Base-by-base conservation (phyloP, 2,797 vertebrate species). In the Pogoniulus pusillus region DNA sequence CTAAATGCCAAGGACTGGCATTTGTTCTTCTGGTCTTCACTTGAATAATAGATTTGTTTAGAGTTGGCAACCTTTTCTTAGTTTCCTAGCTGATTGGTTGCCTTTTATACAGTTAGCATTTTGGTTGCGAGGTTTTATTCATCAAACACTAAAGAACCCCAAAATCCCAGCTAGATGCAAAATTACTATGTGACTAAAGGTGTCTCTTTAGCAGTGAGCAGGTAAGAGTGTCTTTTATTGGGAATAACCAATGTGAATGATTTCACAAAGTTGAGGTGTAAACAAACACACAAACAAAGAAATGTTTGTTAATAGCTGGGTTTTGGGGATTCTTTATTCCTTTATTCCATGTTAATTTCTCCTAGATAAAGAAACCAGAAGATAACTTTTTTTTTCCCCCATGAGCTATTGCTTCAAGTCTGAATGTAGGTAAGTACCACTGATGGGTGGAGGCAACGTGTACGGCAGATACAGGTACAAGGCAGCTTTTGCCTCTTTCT, bases 331-430 rank as follows among this genome's bases (percentile, higher is more conserved):
- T 81, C 27, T 84, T 54, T 80, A 41, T 68, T 87, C 10, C 34
- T 69, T 78, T 4, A 23, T 77, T 78, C 47, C 23, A 12, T 89
- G 15, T 41, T 51, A 74, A 80, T 87, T 69, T 22, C 6, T 2
- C 6, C 71, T 62, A 53, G 26, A 10, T 6, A 57, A 70, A 79
- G 3, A 70, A 93, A 65, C 1, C 34, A 53, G 19, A 23, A 6
- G 4, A 63, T 18, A 63, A 11, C 10, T 37, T 22, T 24, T 37
- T 8, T 30, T 49, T 19, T 55, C n/a, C n/a, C 39, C 3, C 0
- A 0, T 0, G 1, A 70, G 12, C 18, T 18, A 10, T 32, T 70
- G 4, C 18, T 62, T 85, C 35, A 57, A 57, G 27, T 9, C 39
- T 70, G 35, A 62, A n/a, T 2, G 13, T 39, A 72, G 64, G 32